phyloP scores from a whole-genome alignment of 2,888 invertebrate species.

The Erannis defoliaria region DNA sequence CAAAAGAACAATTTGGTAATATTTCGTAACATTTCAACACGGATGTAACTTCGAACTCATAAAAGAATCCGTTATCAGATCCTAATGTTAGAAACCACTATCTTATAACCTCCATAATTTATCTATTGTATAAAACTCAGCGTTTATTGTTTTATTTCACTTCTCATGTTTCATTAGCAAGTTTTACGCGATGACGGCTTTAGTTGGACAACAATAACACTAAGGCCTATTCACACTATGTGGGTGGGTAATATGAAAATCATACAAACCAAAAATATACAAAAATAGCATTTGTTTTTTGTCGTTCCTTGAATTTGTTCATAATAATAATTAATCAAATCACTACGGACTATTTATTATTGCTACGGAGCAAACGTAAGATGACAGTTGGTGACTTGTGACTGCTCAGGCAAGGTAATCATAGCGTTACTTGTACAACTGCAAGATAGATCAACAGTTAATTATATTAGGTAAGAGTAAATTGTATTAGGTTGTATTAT shows the following conservation, averaged over 20 bases:
- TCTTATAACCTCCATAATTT: slow-evolving; percentile 25
- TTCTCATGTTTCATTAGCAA: slow-evolving; percentile 43
- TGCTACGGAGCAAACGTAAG: no score
- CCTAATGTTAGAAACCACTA: slow-evolving; percentile 12
- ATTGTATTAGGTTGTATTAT: no score
- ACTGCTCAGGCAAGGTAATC: no score
- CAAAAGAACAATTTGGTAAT: background rate
- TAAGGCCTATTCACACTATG: background rate
- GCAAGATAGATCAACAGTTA: no score
- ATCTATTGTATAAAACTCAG: slow-evolving; percentile 31
- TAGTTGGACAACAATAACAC: slow-evolving; percentile 12
- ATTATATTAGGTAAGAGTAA: no score
- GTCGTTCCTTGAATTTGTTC: no score
- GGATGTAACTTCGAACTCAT: slow-evolving; percentile 1
- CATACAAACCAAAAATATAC: background rate
- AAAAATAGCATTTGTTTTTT: background rate
- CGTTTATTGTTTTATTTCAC: slow-evolving; percentile 34
- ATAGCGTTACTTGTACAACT: no score
- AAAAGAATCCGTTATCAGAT: slow-evolving; percentile 22
- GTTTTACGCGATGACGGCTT: slow-evolving; percentile 35
- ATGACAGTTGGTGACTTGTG: no score
- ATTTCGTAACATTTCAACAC: slow-evolving; percentile 15
- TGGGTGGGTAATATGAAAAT: background rate
- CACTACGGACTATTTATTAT: no score
- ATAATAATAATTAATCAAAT: no score